Base-by-base conservation (phyloP, 2,113 vertebrate genomes). In the Cinclus cinclus region DNA sequence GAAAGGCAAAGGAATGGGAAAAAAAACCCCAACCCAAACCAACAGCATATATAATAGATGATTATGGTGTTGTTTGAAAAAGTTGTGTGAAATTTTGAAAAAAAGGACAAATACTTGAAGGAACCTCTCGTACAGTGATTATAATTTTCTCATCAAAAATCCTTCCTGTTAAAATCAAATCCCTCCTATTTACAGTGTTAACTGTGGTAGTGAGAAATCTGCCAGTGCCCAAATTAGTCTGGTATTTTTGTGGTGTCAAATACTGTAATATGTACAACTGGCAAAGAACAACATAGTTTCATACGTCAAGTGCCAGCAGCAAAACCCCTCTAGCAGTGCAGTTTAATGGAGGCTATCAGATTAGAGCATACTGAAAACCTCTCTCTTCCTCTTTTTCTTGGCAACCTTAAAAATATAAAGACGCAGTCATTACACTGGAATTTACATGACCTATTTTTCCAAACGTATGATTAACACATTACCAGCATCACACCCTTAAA, bases 361-460 rank as follows among this genome's bases (percentile, higher is more conserved):
- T 13, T 68, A 14, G 5, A 77, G 65, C 15, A 18, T 42, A 79
- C 65, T 75, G 42, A 74, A 95, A 93, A 63, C 56, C 70, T 70
- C 86, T 94, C 92, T 96, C 81, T 94, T 89, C 73, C 93, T 95
- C 82, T 95, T 91, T 92, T 18, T 83, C 80, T 86, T 88, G 85
- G 83, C 94, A 96, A 68, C 83, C 64, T 71, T 83, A 79, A 84
- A 92, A 97, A 87, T 95, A 89, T 27, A 83, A 89, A 95, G 89
- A 92, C 39, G 49, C 25, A 83, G 76, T 95, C 85, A 98, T 89
- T 78, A 86, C 82, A 71, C 35, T 90, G 96, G 93, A 91, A 84
- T 89, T 94, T 95, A 96, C 87, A 83, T 92, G 96, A 95, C 93
- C 85, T 59, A 77, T 89, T 96, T 97, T 97, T 93, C 87, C 85